Evolutionary conservation across 2,797 vertebrate genomes (phyloP), one percentile per base, ranked within the genome.

Genomic region (Sphenopsis melanotis): DNA sequence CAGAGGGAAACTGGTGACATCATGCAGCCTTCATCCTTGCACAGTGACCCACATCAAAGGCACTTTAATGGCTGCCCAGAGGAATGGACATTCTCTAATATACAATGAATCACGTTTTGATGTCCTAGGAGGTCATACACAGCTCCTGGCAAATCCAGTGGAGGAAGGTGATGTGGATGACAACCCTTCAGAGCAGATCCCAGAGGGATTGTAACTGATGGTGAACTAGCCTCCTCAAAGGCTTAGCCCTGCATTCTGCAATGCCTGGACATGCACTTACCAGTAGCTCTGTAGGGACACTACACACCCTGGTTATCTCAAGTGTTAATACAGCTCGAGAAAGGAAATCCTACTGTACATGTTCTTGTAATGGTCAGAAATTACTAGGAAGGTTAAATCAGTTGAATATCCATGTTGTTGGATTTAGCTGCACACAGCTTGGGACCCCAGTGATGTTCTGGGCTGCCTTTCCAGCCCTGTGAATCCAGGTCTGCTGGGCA

Each of bases 101-200:
- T n/a, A 88, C 81, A 89, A 93, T 95, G 93, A 97, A 96, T 97
- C 96, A 96, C 6, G 0, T 94, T 97, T 72, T 75, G 78, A 94
- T 96, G 76, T 93, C 93, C 90, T 84, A 55, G 42, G 81, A 91
- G 93, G 59, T 92, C 94, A 94, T 49, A 41, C 53, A 52, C 68
- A 88, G 76, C 91, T 95, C 83, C 91, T 96, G 95, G 94, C 86
- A 92, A 93, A 85, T 53, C 66, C 86, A 81, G 64, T 75, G 81
- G 89, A 95, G 61, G 70, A 94, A 93, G 70, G 80, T 90, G 89
- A 91, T 80, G 88, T 50, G 76, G 86, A 90, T 87, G 88, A 79
- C 61, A 86, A 44, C 64, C 36, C 70, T 90, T 80, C 72, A 86
- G 47, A 95, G 85, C 64, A 72, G 76, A 94, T 46, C 60, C 79